Evolutionary conservation across 2,113 vertebrate genomes (phyloP).

Genomic region (Perca flavescens): DNA sequence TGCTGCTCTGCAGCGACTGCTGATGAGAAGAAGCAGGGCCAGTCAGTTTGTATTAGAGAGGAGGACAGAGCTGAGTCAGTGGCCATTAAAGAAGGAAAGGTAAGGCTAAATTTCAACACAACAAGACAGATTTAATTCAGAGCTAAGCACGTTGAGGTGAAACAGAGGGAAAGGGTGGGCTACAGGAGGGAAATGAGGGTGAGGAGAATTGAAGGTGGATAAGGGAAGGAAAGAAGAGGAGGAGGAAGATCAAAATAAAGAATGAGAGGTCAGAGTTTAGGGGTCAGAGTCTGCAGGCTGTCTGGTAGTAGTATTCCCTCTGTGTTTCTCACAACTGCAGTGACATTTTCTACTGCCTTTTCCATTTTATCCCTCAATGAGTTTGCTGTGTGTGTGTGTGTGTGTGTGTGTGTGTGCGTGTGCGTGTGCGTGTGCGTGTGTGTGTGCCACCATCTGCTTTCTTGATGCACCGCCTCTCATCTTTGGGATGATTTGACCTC

Average conservation of each 20-base stretch:
- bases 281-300: constrained; percentile 38
- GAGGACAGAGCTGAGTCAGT: constrained; percentile 51
- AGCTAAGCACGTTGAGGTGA: constrained; percentile 19
- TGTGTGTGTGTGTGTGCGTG: too few species aligned
- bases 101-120: constrained; percentile 38
- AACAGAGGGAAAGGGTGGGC: not conserved
- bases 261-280: constrained; percentile 3
- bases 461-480: constrained; percentile 33
- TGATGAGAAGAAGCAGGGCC: constrained; percentile 48
- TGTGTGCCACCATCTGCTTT: constrained; percentile 45
- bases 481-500: constrained; percentile 42
- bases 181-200: not conserved
- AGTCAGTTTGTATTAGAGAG: constrained; percentile 48
- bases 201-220: not conserved
- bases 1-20: constrained; percentile 30
- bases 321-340: constrained; percentile 45
- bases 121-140: constrained; percentile 32
- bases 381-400: constrained; percentile 32
- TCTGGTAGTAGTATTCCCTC: constrained; percentile 25
- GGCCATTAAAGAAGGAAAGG: constrained; percentile 37
- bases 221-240: not conserved
- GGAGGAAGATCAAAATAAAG: not conserved
- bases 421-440: too few species aligned
- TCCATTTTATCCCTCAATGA: constrained; percentile 63
- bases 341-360: constrained; percentile 60